Percentiles rank a stretch among this genome's conserved stretches.
These are phyloP conservation scores for Numenius arquata DNA, from an alignment of 2,113 vertebrate species.

Conservation along the genomic window DNA sequence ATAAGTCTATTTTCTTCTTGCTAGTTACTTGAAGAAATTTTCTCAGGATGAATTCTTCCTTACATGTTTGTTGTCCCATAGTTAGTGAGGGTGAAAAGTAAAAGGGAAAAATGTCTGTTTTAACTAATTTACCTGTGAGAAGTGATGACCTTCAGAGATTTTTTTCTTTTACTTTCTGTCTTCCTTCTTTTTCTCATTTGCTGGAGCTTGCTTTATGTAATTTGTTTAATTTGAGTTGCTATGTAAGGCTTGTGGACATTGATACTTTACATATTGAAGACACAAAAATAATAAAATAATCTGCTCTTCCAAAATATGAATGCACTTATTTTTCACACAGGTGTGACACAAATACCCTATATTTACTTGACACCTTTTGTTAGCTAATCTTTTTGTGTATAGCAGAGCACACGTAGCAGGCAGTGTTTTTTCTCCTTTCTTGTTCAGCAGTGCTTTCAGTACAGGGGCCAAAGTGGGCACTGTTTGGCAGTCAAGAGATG, in stretches of 20 bases:
- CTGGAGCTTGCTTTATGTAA: not conserved
- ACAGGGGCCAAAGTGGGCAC: not conserved
- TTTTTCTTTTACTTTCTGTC: not conserved
- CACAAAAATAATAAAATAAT: not conserved
- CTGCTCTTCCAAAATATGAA: not conserved
- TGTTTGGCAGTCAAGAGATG: not conserved
- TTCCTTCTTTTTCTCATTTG: not conserved
- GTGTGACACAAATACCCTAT: not conserved
- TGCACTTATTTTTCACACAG: not conserved
- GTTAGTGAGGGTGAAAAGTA: not conserved
- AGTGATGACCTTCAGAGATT: not conserved
- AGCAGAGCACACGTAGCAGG: not conserved
- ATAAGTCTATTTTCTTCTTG: not conserved
- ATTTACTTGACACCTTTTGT: not conserved
- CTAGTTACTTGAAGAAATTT: not conserved
- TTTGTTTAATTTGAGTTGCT: not conserved
- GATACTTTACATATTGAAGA: not conserved
- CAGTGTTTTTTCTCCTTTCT: not conserved
- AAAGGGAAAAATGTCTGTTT: not conserved
- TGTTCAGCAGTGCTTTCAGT: not conserved
- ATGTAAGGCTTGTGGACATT: not conserved
- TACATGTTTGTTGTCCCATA: not conserved
- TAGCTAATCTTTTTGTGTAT: not conserved
- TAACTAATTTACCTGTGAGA: not conserved
- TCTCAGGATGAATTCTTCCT: not conserved